These are phyloP conservation scores for Drosophila seclusa DNA, from an alignment of 2,888 invertebrate genomes.

Conservation along the genomic window DNA sequence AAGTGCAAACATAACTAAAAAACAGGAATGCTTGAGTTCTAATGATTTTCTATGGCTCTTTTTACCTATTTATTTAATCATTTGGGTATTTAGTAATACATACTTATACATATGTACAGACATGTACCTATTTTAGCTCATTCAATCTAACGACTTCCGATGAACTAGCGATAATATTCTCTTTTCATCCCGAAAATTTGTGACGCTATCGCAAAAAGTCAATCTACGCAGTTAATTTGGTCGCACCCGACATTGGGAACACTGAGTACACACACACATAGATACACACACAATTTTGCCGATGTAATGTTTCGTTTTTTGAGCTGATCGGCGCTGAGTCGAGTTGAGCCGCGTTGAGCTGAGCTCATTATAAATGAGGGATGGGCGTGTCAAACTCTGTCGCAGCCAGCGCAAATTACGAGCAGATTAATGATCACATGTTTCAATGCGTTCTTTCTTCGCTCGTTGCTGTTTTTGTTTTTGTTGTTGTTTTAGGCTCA, in stretches of 20 bases:
- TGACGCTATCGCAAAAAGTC: conserved; percentile 65
- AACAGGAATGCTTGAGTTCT: background rate
- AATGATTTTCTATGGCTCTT: background rate
- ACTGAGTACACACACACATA: background rate
- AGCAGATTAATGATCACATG: conserved; percentile 71
- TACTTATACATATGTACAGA: background rate
- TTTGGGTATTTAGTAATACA: background rate
- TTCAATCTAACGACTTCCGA: conserved; percentile 69
- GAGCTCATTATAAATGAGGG: conserved; percentile 69
- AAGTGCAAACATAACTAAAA: background rate
- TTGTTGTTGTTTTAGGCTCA: conserved; percentile 47
- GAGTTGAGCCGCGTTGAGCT: conserved; percentile 31
- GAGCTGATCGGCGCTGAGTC: conserved; percentile 29
- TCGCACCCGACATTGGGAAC: conserved; percentile 53
- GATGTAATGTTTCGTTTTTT: conserved; percentile 50
- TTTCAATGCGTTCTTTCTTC: conserved; percentile 65
- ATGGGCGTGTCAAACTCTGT: conserved; percentile 67
- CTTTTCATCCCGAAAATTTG: conserved; percentile 73
- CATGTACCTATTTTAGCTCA: conserved; percentile 20
- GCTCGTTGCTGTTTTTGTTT: conserved; percentile 15
- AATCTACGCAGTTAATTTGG: conserved; percentile 68
- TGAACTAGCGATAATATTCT: conserved; percentile 66
- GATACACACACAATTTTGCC: conserved; percentile 49
- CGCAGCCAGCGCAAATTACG: conserved; percentile 67
- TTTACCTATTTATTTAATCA: background rate